Evolutionary conservation across 2,888 invertebrate species (phyloP).

Genomic region (Galeopsomyia nigrocyanea): DNA sequence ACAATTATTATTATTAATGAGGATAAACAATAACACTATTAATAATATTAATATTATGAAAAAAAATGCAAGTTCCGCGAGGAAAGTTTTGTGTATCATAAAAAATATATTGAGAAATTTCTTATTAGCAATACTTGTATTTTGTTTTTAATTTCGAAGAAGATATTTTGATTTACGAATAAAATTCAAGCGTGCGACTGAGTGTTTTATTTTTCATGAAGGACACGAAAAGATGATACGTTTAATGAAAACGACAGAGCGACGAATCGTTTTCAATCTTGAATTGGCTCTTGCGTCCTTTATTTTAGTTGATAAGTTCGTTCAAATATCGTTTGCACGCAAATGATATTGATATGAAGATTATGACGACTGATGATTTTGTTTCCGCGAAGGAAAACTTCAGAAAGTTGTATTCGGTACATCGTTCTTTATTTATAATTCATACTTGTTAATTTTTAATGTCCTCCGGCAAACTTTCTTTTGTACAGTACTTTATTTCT

Average conservation of each 20-base stretch:
- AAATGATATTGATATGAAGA: constrained; percentile 25
- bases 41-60: constrained; percentile 44
- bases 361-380: constrained; percentile 31
- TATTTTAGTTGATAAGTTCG: constrained; percentile 31
- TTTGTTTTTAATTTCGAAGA: constrained; percentile 53
- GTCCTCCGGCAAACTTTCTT: constrained; percentile 45
- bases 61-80: constrained; percentile 57
- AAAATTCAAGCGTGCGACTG: constrained; percentile 34
- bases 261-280: constrained; percentile 14
- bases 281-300: constrained; percentile 22
- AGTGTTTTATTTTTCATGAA: constrained; percentile 34
- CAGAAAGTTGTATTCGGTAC: constrained; percentile 35
- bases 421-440: constrained; percentile 37
- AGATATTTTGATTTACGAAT: constrained; percentile 53
- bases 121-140: constrained; percentile 35
- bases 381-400: constrained; percentile 23
- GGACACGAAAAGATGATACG: constrained; percentile 3
- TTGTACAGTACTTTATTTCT: constrained; percentile 47
- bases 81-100: constrained; percentile 55
- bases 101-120: constrained; percentile 43
- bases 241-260: constrained; percentile 16
- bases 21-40: constrained; percentile 41
- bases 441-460: constrained; percentile 33
- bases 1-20: constrained; percentile 47
- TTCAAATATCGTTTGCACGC: constrained; percentile 19